Evolutionary conservation across 2,797 vertebrate species (phyloP), one percentile per base, ranked within the genome.

Genomic region (Parauchenoglanis ngamensis): DNA sequence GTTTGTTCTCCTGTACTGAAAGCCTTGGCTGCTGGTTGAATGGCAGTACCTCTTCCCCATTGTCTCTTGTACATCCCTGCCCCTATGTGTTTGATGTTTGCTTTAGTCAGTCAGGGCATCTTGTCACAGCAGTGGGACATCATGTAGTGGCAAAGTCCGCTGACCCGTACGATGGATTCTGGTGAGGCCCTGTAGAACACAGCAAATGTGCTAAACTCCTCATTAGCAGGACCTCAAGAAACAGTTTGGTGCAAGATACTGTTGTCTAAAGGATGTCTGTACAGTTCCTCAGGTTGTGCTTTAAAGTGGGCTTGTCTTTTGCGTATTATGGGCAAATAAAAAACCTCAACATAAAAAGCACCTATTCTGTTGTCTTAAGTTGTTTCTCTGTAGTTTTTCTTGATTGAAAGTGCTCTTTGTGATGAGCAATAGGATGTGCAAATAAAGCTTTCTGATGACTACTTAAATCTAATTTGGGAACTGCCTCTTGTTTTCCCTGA

Each of bases 401-500:
- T 46, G 61, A 82, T 44, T 91, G 90, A 65, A 84, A 88, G 57
- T 86, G n/a, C 86, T 88, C 83, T 89, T 83, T 73, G 46, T 70
- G 40, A 86, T 91, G 88, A 87, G 87, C 87, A 78, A 75, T 40
- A 83, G 88, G 79, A 83, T 88, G 87, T 91, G 92, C 91, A 68
- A 93, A 92, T 63, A 17, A 92, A 89, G 91, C 78, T 59, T 31
- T 61, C 85, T 92, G 90, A 92, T 70, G 90, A 92, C 91, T 91
- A 67, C 7, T 86, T 80, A 91, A 89, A 90, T 91, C 75, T 88
- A 89, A 92, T 93, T 93, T 88, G 83, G 87, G 78, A 56, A 89
- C 85, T 72, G 68, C 77, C 35, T 90, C 89, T 87, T 68, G 83
- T 90, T 89, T 89, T 85, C 49, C 52, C 75, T 70, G 82, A 72